Evolutionary conservation across 2,797 vertebrate species (phyloP), one percentile per base, ranked within the genome.

Genomic region (Acanthopagrus latus): DNA sequence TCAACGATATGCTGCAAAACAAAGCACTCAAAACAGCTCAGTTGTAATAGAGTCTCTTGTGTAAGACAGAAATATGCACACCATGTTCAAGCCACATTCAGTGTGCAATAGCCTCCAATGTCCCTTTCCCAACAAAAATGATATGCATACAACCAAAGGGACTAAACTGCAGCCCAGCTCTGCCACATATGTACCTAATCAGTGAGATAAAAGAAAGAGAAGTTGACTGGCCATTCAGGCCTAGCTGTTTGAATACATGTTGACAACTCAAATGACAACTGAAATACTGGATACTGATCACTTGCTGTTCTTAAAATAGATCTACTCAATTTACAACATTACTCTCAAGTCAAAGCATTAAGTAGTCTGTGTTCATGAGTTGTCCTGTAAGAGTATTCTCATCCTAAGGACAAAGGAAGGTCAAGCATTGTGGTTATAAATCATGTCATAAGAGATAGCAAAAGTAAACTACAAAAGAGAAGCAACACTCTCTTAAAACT

Each of bases 271-370:
- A n/a, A n/a, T n/a, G n/a, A n/a, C n/a, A n/a, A n/a, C n/a, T n/a
- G n/a, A 62, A 33, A 55, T 18, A 54, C 20, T 38, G 14, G 7
- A 62, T n/a, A 69, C 8, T 16, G 7, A 41, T 62, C 7, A 56
- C 18, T 21, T 59, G 38, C 41, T 64, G 41, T 27, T 55, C 23
- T 44, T 25, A 68, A 75, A 76, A 38, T 50, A 67, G 16, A 56
- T n/a, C 3, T n/a, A 41, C n/a, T 44, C 5, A 52, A 23, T 2
- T 7, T 7, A 20, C 20, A 33, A 13, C n/a, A 25, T 48, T 43
- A 55, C 21, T 58, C 46, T 38, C 4, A 74, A 64, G 9, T 47
- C n/a, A 18, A 7, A 33, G n/a, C 54, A 0, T 7, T 27, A 38
- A 66, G 55, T 25, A 27, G n/a, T 21, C 41, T 23, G 6, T 56